Base-by-base conservation (phyloP, 1,140 invertebrate species). In the Papilio dardanus region DNA sequence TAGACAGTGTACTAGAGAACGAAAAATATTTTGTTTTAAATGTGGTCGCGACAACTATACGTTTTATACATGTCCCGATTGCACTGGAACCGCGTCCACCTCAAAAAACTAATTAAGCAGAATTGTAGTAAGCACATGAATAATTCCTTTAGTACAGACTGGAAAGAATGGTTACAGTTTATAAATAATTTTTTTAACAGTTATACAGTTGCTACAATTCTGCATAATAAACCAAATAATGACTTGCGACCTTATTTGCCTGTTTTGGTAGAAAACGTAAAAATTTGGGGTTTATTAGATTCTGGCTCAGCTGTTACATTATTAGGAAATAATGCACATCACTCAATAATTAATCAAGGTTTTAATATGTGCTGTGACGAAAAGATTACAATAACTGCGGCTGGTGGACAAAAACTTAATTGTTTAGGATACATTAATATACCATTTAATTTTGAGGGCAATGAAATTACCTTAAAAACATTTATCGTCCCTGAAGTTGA, bases 21-120 rank as follows among this genome's bases (percentile, higher is more conserved):
- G 62, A 16, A 67, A 67, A n/a, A n/a, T 78, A 19, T 65, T 81
- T 42, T 83, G 81, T 74, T 83, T 83, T 76, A 76, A 46, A 75
- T 83, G 81, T 58, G 79, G 81, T 16, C 40, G 40, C 14, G 14
- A 42, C 14, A 42, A 42, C 40, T 42, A 42, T 42, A 42, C 40
- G 14, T 42, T 42, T 42, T 42, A 42, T 42, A 42, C 40, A 10
- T 16, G 40, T 42, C 40, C 40, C 40, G 40, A 42, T 42, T 42
- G 40, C 10, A 42, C 6, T 42, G 40, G 40, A 42, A 42, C 6
- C 40, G 8, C 40, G 40, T 42, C 40, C 10, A 42, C n/a, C 50
- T 31, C 74, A 81, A 83, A 83, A 83, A 83, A 83, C 81, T 81
- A 79, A 37, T 28, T 50, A 46, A 8, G 6, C 68, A 24, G 74